phyloP scores from a whole-genome alignment of 2,888 invertebrate genomes.

The Graphium colonna region DNA sequence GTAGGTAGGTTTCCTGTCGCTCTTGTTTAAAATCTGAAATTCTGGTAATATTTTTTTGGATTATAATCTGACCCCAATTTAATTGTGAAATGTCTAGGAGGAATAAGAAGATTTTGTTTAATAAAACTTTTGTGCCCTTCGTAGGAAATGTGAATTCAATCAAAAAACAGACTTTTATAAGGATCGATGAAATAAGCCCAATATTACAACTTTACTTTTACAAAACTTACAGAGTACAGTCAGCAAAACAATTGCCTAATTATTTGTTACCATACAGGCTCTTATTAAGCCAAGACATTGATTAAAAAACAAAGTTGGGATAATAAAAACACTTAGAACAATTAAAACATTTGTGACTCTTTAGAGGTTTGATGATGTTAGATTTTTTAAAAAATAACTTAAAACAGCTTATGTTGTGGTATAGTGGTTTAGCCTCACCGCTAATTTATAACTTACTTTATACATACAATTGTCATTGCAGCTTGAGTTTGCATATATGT shows the following conservation, averaged over 20 bases:
- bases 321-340: not conserved
- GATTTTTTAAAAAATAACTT: not conserved
- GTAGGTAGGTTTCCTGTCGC: no score
- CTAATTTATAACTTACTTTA: not conserved
- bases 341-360: constrained; percentile 10
- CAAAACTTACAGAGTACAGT: constrained; percentile 12
- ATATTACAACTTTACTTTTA: no score
- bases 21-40: no score
- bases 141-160: constrained; percentile 17
- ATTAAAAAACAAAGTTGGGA: not conserved
- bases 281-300: not conserved
- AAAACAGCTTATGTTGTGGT: not conserved
- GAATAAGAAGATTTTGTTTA: no score
- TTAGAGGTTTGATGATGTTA: not conserved
- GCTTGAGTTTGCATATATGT: no score
- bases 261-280: not conserved
- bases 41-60: no score
- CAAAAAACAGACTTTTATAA: not conserved
- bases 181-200: constrained; percentile 19
- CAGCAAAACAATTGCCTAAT: constrained; percentile 12
- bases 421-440: not conserved
- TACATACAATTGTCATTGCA: not conserved
- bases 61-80: no score
- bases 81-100: no score
- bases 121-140: constrained; percentile 13